Evolutionary conservation across 2,888 invertebrate genomes (phyloP), one percentile per base, ranked within the genome.

Genomic region (Phyllotreta cruciferae): DNA sequence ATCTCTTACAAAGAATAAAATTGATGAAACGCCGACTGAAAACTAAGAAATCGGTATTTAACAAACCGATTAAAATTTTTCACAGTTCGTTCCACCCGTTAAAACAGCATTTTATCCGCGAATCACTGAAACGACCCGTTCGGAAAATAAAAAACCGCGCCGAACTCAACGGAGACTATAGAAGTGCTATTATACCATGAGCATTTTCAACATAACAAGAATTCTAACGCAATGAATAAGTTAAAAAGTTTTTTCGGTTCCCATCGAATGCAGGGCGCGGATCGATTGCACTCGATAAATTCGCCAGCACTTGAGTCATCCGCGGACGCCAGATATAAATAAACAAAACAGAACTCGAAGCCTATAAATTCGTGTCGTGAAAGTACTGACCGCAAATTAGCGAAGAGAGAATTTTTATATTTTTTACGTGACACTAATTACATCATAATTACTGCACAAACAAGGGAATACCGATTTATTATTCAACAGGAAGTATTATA

Each of bases 41-140:
- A 49, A 49, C 6, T 35, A 35, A 9, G 49, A 49, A 35, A 49
- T 49, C 49, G 49, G 49, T 49, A 49, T 49, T 42, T 55, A 55
- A 44, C 56, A 56, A 56, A 45, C 47, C 56, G 9, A 56, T 56
- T 56, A 56, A 56, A 56, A 56, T 56, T 45, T 56, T 56, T 56
- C 56, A 47, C 56, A 56, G 47, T 49, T 49, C 49, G 49, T 49
- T 49, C 49, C 35, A 49, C 49, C 35, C 49, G 49, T 49, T 49
- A 49, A 49, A 49, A 49, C 35, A 49, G 49, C 49, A 49, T 49
- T 49, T 49, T 49, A 49, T 49, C 35, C 36, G 49, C 49, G 49
- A 49, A 49, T 49, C 49, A 9, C 35, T 49, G 49, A 49, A 49
- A 47, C 47, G 24, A 47, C 47, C 47, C 34, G 34, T 47, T 14